phyloP scores from a whole-genome alignment of 2,888 invertebrate genomes.

The Orthonevra nobilis region DNA sequence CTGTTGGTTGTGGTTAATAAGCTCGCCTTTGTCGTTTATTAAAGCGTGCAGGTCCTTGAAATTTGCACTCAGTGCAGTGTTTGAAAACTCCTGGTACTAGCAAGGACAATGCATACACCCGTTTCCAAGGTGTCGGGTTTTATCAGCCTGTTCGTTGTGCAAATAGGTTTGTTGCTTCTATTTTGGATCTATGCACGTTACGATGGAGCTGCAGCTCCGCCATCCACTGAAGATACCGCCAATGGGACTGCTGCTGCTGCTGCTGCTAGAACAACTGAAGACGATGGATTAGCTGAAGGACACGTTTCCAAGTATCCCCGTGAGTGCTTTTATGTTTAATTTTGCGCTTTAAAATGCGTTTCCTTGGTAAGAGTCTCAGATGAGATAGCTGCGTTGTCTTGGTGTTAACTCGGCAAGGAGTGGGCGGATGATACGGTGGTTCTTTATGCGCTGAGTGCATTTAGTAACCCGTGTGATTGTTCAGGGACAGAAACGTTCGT shows the following conservation, averaged over 20 bases:
- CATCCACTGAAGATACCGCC: constrained; percentile 64
- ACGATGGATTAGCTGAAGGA: constrained; percentile 76
- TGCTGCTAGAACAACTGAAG: constrained; percentile 72
- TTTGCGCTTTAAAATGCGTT: constrained; percentile 74
- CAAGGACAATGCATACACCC: constrained; percentile 77
- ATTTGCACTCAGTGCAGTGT: constrained; percentile 1
- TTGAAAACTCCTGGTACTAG: constrained; percentile 9
- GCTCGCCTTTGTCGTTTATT: neutral
- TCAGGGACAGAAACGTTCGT: constrained; percentile 9
- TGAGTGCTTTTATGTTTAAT: constrained; percentile 77
- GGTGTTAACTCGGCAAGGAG: constrained; percentile 20
- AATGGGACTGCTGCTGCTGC: neutral
- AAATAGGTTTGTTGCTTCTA: constrained; percentile 81
- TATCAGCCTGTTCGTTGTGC: constrained; percentile 80
- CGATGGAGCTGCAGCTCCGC: constrained; percentile 78
- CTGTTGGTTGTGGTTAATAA: constrained; percentile 3
- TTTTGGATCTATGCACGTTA: constrained; percentile 81
- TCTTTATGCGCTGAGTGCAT: constrained; percentile 40
- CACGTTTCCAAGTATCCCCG: constrained; percentile 80
- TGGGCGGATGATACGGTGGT: constrained; percentile 31
- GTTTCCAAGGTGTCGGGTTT: constrained; percentile 78
- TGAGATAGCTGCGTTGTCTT: too few relatives aligned
- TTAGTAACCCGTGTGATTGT: constrained; percentile 23
- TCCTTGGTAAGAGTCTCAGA: too few relatives aligned
- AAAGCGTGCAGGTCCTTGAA: neutral